Base-by-base conservation (phyloP, 2,888 invertebrate genomes). In the Melangyna quadrimaculata region DNA sequence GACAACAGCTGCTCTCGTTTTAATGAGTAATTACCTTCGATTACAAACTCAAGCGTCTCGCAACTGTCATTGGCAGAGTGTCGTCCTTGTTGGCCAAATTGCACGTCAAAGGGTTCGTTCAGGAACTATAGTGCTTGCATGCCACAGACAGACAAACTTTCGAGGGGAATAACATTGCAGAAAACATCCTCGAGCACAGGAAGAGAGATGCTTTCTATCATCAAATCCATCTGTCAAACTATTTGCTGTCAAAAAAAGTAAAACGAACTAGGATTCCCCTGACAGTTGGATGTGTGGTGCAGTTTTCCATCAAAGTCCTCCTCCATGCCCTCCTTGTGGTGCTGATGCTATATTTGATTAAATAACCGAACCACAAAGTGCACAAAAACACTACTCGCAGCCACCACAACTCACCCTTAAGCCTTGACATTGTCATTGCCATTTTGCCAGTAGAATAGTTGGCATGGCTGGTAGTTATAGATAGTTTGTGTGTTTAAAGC, bases 11-110 rank as follows among this genome's bases (percentile, higher is more conserved):
- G 86, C 57, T 86, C 63, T 78, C 73, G 81, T 73, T 86, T 86
- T 78, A 86, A 78, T 86, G 86, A 86, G 81, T 86, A 86, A 86
- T 86, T 81, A 81, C 81, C 67, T 45, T 35, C 81, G 69, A 86
- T 86, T 81, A 78, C 72, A 70, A 40, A 55, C 78, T 80, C 79
- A 3, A 51, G 75, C 59, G 51, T 75, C 63, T 77, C 45, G 77
- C 29, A 70, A 86, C 73, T 81, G 86, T 86, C 86, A 86, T 73
- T 77, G 73, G 17, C 86, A 81, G 69, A 55, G 48, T 59, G 37
- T 83, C 67, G 37, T 83, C 67, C 74, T 74, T 79, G 67, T 73
- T 67, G 8, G 14, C 9, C 37, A 22, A 75, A 71, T 24, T 61
- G 65, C 74, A 67, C 29, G 35, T 67, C 35, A 69, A 53, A 48